Base-by-base conservation (phyloP, 1,140 invertebrate genomes). In the Aphidius ervi region DNA sequence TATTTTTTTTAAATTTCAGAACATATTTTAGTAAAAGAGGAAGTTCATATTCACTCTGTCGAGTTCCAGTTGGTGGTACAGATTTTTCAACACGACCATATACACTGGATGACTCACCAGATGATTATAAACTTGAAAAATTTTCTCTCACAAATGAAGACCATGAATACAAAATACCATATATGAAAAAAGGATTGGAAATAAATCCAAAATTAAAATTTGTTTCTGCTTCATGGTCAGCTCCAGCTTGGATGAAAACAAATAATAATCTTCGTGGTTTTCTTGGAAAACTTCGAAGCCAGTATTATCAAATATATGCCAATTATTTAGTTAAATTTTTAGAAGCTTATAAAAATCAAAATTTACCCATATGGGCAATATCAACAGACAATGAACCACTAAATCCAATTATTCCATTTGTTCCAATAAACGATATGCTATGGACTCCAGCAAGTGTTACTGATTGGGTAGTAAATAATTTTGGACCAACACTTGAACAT, bases 211-310 rank as follows among this genome's bases (percentile, higher is more conserved):
- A 68, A 0, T 9, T 68, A 67, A 82, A 59, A 31, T 75, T 94
- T 3, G 78, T 94, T 61, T 85, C 84, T 0, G 83, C 87, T 8
- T 84, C 90, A 0, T 97, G 95, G 95, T 88, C 87, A 57, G 84
- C 94, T 0, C 95, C 95, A 0, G 75, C 81, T 5, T 98, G 94
- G 94, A 97, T 98, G 94, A 98, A 98, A 78, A 89, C 86, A 0
- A 93, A 90, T 67, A 79, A 88, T 31, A 76, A 74, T 54, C 85
- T 83, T 68, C 79, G 77, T 6, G 85, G 60, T 41, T 40, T 43
- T 49, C 39, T 57, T 23, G 83, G 82, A 43, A 72, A 71, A 39
- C 71, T 97, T 1, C 85, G 86, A 63, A 74, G 76, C 2, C 77
- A 86, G 53, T 92, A 88, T 71, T 94, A 91, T 70, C 85, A 91